These are phyloP conservation scores for Oophaga pumilio DNA, from an alignment of 2,113 vertebrate genomes.

Conservation along the genomic window DNA sequence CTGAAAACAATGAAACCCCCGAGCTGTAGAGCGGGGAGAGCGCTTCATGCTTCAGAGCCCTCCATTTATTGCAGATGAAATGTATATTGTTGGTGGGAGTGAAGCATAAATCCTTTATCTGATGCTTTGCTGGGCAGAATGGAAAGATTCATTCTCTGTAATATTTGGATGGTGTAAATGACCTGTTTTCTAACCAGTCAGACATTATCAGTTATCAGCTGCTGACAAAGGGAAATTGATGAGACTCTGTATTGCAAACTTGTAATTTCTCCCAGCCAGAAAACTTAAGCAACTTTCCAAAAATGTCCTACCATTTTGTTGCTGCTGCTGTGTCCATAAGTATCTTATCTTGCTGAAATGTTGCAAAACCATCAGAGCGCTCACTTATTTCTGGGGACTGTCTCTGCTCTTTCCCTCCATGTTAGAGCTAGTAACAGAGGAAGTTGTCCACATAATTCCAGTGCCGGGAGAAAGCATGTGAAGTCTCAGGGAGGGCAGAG, in stretches of 20 bases:
- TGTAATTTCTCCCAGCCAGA: background rate
- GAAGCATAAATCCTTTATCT: constrained; percentile 43
- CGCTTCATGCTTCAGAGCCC: constrained; percentile 26
- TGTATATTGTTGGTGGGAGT: constrained; percentile 48
- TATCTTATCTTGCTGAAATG: background rate
- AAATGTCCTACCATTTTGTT: too few species aligned
- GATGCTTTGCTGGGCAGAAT: background rate
- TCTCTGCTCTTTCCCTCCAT: too few species aligned
- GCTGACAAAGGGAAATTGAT: constrained; percentile 12
- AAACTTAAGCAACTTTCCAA: too few species aligned
- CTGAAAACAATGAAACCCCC: constrained; percentile 7
- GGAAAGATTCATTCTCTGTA: constrained; percentile 9
- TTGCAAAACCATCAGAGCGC: too few species aligned
- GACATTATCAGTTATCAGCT: constrained; percentile 32
- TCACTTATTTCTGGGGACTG: too few species aligned
- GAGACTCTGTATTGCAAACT: background rate
- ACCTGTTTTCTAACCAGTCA: constrained; percentile 22
- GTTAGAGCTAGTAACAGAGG: too few species aligned
- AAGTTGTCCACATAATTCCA: too few species aligned
- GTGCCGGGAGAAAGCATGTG: too few species aligned
- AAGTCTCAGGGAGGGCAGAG: too few species aligned
- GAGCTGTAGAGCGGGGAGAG: background rate
- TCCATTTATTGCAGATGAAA: constrained; percentile 44
- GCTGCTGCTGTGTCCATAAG: too few species aligned
- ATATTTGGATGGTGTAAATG: constrained; percentile 31